phyloP scores from a whole-genome alignment of 2,888 invertebrate genomes.

The Philonicus albiceps region DNA sequence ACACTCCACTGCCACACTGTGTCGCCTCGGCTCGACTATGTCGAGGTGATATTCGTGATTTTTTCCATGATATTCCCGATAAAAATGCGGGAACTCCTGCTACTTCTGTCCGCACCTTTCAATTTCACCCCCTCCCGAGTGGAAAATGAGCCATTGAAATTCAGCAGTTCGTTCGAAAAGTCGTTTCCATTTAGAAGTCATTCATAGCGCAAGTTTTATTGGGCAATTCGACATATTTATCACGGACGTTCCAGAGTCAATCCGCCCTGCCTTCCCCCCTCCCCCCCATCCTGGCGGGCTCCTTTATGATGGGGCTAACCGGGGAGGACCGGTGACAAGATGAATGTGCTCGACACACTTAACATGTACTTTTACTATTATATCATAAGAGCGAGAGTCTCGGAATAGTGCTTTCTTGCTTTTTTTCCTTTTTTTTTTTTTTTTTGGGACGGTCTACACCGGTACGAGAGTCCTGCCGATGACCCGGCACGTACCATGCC shows the following conservation, averaged over 20 bases:
- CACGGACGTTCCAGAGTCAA: background rate
- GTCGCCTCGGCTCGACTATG: background rate
- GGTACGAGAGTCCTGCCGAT: background rate
- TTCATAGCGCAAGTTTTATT: background rate
- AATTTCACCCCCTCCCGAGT: background rate
- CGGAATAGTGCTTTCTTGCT: background rate
- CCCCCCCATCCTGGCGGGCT: background rate
- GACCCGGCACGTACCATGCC: constrained; percentile 22
- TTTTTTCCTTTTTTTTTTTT: background rate
- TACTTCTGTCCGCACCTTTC: background rate
- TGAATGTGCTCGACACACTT: constrained; percentile 30
- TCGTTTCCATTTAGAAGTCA: background rate
- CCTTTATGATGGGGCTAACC: background rate
- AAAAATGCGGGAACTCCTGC: background rate
- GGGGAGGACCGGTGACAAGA: constrained; percentile 3
- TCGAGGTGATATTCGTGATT: background rate
- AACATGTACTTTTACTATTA: constrained; percentile 22
- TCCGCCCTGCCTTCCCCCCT: too few relatives aligned
- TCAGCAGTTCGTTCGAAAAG: background rate
- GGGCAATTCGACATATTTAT: constrained; percentile 14
- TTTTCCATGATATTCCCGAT: background rate
- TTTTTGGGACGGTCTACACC: background rate
- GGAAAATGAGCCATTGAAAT: background rate
- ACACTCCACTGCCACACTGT: background rate
- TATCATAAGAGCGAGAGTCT: background rate